Base-by-base conservation (phyloP, 2,797 vertebrate species). In the Zalophus californianus region DNA sequence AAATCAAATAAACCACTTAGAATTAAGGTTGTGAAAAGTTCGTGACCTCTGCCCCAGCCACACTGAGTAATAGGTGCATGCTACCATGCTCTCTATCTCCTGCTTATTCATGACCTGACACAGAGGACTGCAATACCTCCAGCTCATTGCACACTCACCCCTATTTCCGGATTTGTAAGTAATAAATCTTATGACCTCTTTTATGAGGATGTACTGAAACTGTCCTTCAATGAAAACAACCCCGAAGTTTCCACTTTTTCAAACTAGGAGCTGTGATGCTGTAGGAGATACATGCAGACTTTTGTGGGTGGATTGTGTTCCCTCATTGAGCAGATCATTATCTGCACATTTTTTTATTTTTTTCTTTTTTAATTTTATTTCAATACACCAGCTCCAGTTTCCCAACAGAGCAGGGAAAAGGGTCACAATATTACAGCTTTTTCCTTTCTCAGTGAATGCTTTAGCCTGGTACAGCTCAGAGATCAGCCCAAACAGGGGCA, bases 361-460 rank as follows among this genome's bases (percentile, higher is more conserved):
- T 13, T 14, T 13, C 2, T 50, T 14, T 50, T 12, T 50, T 3
- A 14, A 50, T 50, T 50, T 50, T 50, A 50, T 50, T 50, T 64
- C 14, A 27, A 16, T 44, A 44, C 25, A 15, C 21, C 41, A 27
- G 14, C 41, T 44, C 72, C 41, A 27, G 72, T 29, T 73, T 73
- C 41, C 41, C 38, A 73, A 15, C 7, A 48, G 13, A 73, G 41
- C 41, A 44, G 25, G 29, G 72, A 83, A 70, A n/a, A 35, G 23
- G 23, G 11, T 78, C 41, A 75, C 88, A 88, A 75, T 44, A 27
- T 44, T 32, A 16, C 2, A 95, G 16, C 20, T 48, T 64, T 72
- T 91, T 88, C 16, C 83, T 93, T 94, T 62, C 52, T 91, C 77
- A 54, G 48, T 93, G n/a, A 60, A 60, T 91, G 44, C 52, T 77